phyloP scores from a whole-genome alignment of 2,113 vertebrate genomes.

The Cyanistes caeruleus region DNA sequence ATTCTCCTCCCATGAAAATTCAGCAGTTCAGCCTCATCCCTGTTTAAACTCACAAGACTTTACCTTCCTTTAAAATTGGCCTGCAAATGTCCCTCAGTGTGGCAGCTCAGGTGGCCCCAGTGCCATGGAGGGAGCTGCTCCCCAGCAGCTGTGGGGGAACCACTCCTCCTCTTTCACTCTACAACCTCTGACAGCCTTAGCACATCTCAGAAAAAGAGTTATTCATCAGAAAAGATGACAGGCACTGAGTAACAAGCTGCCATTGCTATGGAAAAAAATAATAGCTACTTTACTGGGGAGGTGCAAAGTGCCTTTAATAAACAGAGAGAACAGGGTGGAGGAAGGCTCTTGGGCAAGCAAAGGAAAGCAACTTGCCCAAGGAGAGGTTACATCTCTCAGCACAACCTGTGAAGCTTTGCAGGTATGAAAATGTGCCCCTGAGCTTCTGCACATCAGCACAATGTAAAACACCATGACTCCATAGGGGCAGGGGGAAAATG shows the following conservation, averaged over 20 bases:
- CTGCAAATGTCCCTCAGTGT: background rate
- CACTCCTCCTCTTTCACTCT: background rate
- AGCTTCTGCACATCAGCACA: background rate
- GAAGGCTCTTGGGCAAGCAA: background rate
- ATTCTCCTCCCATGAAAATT: background rate
- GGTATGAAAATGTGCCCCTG: background rate
- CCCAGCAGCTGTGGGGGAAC: background rate
- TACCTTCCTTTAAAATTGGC: background rate
- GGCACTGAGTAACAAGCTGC: background rate
- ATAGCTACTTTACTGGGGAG: background rate
- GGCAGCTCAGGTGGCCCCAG: background rate
- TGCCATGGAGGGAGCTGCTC: background rate
- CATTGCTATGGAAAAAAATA: background rate
- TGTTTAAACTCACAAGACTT: background rate
- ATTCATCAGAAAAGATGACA: background rate
- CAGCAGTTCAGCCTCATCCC: background rate
- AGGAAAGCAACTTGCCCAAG: background rate
- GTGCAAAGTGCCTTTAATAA: background rate
- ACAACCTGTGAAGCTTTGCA: background rate
- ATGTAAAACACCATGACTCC: background rate
- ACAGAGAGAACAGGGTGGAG: background rate
- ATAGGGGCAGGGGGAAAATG: background rate
- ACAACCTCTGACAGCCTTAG: background rate
- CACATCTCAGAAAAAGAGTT: rapidly evolving
- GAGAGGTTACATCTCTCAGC: background rate